A percentile compares a stretch with the other conserved stretches of the same genome.
phyloP scores from a whole-genome alignment of 1,140 invertebrate genomes.

The Hylaeus anthracinus region DNA sequence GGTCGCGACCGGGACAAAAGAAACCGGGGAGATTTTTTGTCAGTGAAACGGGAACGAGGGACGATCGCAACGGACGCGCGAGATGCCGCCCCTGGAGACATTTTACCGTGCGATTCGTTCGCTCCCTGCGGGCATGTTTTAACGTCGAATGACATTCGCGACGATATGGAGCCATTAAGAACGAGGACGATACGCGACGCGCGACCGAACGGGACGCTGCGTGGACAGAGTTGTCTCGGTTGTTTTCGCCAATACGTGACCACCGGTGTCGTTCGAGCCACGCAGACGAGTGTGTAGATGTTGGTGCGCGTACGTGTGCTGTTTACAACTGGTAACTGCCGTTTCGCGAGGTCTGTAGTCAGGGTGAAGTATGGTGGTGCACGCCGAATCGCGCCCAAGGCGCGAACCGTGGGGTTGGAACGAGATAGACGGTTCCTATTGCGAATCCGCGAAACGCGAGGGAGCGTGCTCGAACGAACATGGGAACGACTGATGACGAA shows the following conservation, averaged over 20 bases:
- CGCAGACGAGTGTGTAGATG: conserved; percentile 31
- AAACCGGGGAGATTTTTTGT: not conserved
- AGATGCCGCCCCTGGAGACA: conserved; percentile 61
- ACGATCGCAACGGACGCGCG: not conserved
- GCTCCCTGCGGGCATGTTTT: conserved; percentile 25
- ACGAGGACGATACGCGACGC: conserved; percentile 48
- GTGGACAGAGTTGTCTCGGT: conserved; percentile 44
- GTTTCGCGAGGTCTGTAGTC: conserved; percentile 3
- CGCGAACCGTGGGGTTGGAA: too few relatives aligned
- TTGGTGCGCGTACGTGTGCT: conserved; percentile 54
- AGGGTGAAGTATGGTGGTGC: conserved; percentile 9
- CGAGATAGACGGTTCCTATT: too few relatives aligned
- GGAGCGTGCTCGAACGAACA: not conserved
- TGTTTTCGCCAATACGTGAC: conserved; percentile 14
- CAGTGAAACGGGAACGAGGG: not conserved
- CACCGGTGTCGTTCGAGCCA: conserved; percentile 9
- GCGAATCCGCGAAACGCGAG: not conserved
- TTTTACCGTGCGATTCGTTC: conserved; percentile 58
- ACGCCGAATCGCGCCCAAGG: too few relatives aligned
- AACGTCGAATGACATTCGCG: conserved; percentile 46
- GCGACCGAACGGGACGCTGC: conserved; percentile 19
- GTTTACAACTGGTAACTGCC: conserved; percentile 46
- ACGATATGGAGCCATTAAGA: conserved; percentile 42
- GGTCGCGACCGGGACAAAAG: not conserved
- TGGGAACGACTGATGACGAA: not conserved